Base-by-base conservation (phyloP, 2,888 invertebrate genomes). In the Nemapogon koenigi region DNA sequence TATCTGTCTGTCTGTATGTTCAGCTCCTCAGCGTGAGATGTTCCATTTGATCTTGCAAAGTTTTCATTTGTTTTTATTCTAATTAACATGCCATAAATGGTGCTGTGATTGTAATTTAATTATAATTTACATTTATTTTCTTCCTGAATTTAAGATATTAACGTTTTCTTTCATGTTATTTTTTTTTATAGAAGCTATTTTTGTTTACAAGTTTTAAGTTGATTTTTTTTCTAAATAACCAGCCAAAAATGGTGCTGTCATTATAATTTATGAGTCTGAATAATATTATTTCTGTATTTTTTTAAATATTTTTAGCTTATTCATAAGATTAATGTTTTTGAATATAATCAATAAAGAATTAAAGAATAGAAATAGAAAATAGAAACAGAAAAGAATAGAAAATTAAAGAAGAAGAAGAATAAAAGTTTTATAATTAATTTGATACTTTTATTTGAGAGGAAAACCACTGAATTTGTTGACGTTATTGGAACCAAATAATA, bases 181-280 rank as follows among this genome's bases (percentile, higher is more conserved):
- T 39, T 39, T 40, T 29, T 40, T 28, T 37, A 37, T 37, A 37
- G 27, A 41, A 41, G 41, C 41, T 36, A 36, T 10, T 35, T 40
- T 40, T 40, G 37, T 37, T 37, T 33, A 37, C 37, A 33, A 41
- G 33, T n/a, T n/a, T n/a, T n/a, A n/a, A n/a, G n/a, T n/a, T n/a
- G n/a, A n/a, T n/a, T n/a, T n/a, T n/a, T n/a, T n/a, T n/a, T n/a
- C n/a, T n/a, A n/a, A n/a, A n/a, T n/a, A n/a, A n/a, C n/a, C n/a
- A n/a, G n/a, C n/a, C n/a, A n/a, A n/a, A n/a, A n/a, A n/a, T n/a
- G n/a, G n/a, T n/a, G n/a, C n/a, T n/a, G n/a, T n/a, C n/a, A n/a
- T n/a, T n/a, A n/a, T n/a, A n/a, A n/a, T n/a, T 39, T 39, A 35
- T 35, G 19, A 39, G 40, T 15, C 26, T 36, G 36, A 40, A 36